Base-by-base conservation (phyloP, 2,888 invertebrate genomes). In the Noctua fimbriata region DNA sequence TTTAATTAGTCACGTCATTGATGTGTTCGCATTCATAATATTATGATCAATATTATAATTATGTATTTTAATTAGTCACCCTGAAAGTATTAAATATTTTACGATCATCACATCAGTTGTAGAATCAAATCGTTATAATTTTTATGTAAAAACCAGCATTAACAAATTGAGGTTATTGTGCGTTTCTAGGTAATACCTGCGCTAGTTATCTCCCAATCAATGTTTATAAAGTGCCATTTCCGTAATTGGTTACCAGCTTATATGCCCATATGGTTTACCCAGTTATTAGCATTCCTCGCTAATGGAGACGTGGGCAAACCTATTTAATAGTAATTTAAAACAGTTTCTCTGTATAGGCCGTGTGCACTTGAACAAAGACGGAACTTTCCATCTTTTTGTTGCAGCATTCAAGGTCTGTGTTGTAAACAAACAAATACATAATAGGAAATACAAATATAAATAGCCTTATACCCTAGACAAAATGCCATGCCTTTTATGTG, bases 391-490 rank as follows among this genome's bases (percentile, higher is more conserved):
- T 75, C 18, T 73, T 70, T 73, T 81, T 81, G 63, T 69, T 73
- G 18, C 16, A 21, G 12, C 32, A 28, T 82, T 75, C 74, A 77
- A 82, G 79, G 69, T 79, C 69, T 69, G 41, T 72, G 32, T 55
- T 79, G 70, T 55, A 65, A 69, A 79, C 47, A 78, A 80, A 76
- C 69, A 76, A 80, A 49, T 69, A 28, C 44, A 58, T 55, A 73
- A 69, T 52, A 70, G 69, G 78, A 84, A 84, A 80, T 76, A 77
- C 52, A 69, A 75, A 84, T 65, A 74, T 69, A 81, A 82, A 78
- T 74, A 69, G 49, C 58, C 21, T 70, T 36, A 60, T 16, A 47
- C 36, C 36, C 69, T 66, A 76, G 73, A 82, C 71, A 73, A 79
- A 85, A 82, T 74, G 69, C 74, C 75, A 47, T 73, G 52, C 76